phyloP scores from a whole-genome alignment of 2,113 vertebrate species.

The Rousettus leschenaultii region DNA sequence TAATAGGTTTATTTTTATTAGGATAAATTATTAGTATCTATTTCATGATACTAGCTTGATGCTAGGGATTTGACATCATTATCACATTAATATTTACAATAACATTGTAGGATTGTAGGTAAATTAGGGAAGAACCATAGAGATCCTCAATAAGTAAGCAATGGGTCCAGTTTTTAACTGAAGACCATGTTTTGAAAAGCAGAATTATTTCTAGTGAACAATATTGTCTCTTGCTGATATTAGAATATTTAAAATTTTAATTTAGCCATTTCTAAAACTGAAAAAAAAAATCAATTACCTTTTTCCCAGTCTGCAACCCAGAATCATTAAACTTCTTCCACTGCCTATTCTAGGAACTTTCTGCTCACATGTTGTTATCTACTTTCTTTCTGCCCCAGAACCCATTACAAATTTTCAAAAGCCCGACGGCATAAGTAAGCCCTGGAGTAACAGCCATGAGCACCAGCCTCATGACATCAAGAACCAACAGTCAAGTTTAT shows the following conservation, averaged over 20 bases:
- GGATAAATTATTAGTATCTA: not conserved
- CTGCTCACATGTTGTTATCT: accelerated
- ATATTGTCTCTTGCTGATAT: not conserved
- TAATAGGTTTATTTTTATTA: not conserved
- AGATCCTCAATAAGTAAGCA: not conserved
- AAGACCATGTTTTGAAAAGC: not conserved
- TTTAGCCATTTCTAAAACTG: not conserved
- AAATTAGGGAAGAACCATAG: not conserved
- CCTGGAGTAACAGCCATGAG: too few relatives aligned
- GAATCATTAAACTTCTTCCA: not conserved
- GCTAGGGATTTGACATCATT: not conserved
- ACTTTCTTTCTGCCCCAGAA: not conserved
- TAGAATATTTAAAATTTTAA: not conserved
- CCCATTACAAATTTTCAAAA: not conserved
- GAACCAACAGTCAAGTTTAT: not conserved
- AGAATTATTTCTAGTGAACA: not conserved
- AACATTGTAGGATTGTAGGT: not conserved
- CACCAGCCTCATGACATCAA: accelerated
- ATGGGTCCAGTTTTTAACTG: not conserved
- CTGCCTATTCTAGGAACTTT: not conserved
- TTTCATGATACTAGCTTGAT: not conserved
- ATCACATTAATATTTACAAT: not conserved
- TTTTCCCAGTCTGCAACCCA: not conserved
- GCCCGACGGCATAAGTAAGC: not conserved
- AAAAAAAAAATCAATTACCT: not conserved